Conservation (phyloP, 2,113 vertebrate genomes). For the Emydocephalus ijimae region DNA sequence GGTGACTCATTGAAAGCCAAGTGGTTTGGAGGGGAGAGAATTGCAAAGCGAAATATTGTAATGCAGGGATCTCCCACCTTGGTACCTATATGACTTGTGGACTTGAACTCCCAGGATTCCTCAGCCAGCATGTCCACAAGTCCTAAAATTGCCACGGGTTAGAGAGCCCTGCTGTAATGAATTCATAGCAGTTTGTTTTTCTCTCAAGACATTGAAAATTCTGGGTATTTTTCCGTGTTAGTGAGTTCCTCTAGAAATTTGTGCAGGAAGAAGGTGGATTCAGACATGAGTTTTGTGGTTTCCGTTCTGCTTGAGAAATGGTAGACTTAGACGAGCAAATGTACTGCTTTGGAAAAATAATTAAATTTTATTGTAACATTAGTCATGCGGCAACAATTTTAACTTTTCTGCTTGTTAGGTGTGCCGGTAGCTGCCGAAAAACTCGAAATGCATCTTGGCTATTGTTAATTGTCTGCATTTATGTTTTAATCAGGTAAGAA, state of each 20-base stretch:
- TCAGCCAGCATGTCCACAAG: too few species aligned
- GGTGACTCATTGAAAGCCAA: neutral
- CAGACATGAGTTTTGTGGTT: neutral
- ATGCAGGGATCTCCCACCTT: neutral
- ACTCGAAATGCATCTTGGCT: slow-evolving; percentile 1
- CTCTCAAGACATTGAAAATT: neutral
- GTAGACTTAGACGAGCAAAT: neutral
- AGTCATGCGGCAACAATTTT: neutral
- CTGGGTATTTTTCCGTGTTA: neutral
- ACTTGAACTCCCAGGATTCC: neutral
- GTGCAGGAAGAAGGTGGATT: too few species aligned
- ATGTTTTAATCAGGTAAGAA: slow-evolving; percentile 81
- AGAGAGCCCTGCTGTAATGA: neutral
- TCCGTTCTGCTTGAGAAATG: neutral
- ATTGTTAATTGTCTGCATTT: slow-evolving; percentile 21
- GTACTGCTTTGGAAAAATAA: neutral
- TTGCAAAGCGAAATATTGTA: neutral
- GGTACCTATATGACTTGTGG: neutral
- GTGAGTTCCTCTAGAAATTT: neutral
- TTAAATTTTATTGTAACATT: neutral
- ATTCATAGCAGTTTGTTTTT: neutral
- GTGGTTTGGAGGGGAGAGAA: neutral
- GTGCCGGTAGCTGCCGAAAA: neutral
- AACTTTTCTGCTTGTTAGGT: neutral
- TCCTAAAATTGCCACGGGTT: too few species aligned